Percentiles rank a stretch among this genome's conserved stretches.
Evolutionary conservation across 2,797 vertebrate species (phyloP).

Genomic region (Falco peregrinus): DNA sequence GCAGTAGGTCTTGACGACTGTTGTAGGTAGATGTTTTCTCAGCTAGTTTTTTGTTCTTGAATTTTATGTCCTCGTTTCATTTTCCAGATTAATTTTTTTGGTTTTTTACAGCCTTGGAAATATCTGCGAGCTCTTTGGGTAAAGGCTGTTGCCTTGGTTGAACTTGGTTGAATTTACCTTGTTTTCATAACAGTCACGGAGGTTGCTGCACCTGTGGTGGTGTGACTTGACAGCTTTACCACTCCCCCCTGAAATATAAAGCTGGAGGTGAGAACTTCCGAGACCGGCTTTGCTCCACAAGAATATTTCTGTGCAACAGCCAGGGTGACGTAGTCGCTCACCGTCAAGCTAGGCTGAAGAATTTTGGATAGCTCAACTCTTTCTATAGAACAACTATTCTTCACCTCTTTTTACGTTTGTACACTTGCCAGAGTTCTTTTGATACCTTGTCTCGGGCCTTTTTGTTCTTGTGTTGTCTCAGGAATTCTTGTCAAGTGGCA

Average conservation of each 20-base stretch:
- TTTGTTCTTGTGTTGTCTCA: background rate
- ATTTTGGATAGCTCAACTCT: background rate
- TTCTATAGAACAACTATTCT: background rate
- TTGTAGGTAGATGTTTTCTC: background rate
- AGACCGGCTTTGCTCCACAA: background rate
- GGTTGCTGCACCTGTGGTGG: background rate
- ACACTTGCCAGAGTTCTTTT: background rate
- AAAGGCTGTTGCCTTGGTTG: background rate
- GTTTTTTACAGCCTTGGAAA: background rate
- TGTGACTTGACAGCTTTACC: background rate
- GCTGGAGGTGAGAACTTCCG: background rate
- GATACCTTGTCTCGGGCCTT: background rate
- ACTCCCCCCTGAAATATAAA: background rate
- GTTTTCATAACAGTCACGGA: background rate
- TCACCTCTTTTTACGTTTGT: background rate
- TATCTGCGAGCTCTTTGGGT: background rate
- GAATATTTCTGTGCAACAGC: background rate
- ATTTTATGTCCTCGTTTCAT: background rate
- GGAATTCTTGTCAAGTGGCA: background rate
- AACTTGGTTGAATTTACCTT: background rate
- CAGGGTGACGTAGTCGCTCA: background rate
- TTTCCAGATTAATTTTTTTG: background rate
- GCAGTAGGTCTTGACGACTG: background rate
- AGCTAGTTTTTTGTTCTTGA: background rate
- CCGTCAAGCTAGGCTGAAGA: background rate